These are phyloP conservation scores for Dioctria linearis DNA, from an alignment of 2,888 invertebrate genomes.

Conservation along the genomic window DNA sequence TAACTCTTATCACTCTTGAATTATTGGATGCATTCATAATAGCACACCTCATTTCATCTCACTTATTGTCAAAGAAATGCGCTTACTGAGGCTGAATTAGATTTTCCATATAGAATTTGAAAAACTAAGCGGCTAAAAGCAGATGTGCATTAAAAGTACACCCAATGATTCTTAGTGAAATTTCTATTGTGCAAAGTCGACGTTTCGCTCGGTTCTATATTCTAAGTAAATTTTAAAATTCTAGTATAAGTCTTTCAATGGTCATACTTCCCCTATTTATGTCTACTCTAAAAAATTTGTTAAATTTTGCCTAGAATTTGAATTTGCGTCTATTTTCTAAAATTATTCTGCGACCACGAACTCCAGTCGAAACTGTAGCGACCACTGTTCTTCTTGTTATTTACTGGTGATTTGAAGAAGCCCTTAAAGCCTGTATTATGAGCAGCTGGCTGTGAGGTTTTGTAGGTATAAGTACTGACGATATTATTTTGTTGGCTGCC, in stretches of 20 bases:
- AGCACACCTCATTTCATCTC: no score
- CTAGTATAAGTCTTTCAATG: constrained; percentile 42
- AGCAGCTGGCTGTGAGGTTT: constrained; percentile 57
- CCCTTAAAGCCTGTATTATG: constrained; percentile 11
- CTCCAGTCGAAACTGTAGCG: constrained; percentile 22
- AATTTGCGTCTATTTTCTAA: constrained; percentile 35
- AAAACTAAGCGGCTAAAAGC: no score
- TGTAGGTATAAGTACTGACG: constrained; percentile 68
- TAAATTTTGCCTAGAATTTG: constrained; percentile 44
- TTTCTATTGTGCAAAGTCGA: neutral
- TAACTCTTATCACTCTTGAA: neutral
- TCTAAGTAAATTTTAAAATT: constrained; percentile 29
- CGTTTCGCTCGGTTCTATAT: constrained; percentile 2
- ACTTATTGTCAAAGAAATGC: no score
- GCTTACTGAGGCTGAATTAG: no score
- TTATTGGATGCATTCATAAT: neutral
- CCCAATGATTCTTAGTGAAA: no score
- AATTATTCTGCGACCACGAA: constrained; percentile 24
- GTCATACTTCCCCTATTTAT: constrained; percentile 5
- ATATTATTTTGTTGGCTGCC: constrained; percentile 73
- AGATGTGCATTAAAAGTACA: no score
- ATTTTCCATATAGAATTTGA: no score
- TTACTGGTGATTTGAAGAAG: constrained; percentile 20
- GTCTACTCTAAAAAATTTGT: constrained; percentile 42
- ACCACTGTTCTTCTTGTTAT: constrained; percentile 9